Conservation (phyloP, 2,113 vertebrate genomes). For the Mustelus asterias region DNA sequence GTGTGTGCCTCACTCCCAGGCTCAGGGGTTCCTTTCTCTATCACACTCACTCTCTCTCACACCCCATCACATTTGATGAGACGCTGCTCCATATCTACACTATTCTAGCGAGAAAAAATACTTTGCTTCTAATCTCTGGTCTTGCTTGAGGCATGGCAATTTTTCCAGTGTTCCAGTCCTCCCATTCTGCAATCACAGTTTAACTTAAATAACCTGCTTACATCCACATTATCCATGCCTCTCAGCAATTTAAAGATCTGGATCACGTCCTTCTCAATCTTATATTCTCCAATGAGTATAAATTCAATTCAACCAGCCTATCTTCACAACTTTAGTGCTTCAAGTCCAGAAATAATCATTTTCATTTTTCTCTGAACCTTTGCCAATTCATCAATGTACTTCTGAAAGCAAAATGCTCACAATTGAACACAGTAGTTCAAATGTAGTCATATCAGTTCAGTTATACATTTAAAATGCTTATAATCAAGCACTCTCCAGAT, state of each 20-base stretch:
- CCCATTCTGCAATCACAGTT: slow-evolving; percentile 22
- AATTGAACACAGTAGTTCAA: slow-evolving; percentile 1
- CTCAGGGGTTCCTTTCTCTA: too few relatives aligned
- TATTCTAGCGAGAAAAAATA: background rate
- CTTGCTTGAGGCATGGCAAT: slow-evolving; percentile 12
- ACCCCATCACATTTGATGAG: background rate
- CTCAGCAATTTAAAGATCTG: slow-evolving; percentile 30
- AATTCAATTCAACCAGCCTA: slow-evolving; percentile 18
- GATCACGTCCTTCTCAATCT: background rate
- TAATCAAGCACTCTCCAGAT: background rate
- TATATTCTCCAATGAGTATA: slow-evolving; percentile 8
- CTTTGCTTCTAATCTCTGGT: background rate
- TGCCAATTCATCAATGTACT: background rate
- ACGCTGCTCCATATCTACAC: background rate
- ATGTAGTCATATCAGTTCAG: background rate
- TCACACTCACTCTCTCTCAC: too few relatives aligned
- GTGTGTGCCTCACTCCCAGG: too few relatives aligned
- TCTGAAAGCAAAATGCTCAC: slow-evolving; percentile 18
- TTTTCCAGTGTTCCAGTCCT: background rate
- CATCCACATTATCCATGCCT: slow-evolving; percentile 31
- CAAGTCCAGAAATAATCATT: slow-evolving; percentile 15
- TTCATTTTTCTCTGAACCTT: slow-evolving; percentile 4
- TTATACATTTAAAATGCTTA: background rate
- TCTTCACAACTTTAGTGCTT: slow-evolving; percentile 14
- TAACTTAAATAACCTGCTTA: slow-evolving; percentile 28